These are phyloP conservation scores for Xiphophorus couchianus DNA, from an alignment of 2,113 vertebrate genomes.

Conservation along the genomic window DNA sequence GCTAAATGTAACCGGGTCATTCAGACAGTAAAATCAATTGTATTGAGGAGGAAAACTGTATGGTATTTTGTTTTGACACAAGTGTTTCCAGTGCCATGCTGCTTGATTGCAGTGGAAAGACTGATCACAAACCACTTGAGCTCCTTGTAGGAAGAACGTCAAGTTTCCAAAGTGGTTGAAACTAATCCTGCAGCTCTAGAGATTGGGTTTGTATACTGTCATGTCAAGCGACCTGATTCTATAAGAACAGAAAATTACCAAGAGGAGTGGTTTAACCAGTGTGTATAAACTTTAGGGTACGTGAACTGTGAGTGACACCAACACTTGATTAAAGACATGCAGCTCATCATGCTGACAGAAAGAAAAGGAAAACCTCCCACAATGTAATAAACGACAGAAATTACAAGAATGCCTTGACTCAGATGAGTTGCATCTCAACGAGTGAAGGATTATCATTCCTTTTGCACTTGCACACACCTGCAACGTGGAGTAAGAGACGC, in stretches of 20 bases:
- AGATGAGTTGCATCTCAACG: constrained; percentile 8
- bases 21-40: constrained; percentile 4
- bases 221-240: background rate
- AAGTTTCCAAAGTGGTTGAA: constrained; percentile 2
- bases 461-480: constrained; percentile 14
- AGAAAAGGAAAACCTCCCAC: background rate
- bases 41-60: background rate
- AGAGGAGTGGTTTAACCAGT: background rate
- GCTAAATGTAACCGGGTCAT: background rate
- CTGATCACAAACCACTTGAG: constrained; percentile 10
- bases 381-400: constrained; percentile 26
- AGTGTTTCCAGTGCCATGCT: constrained; percentile 22
- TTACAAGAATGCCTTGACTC: constrained; percentile 24
- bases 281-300: background rate
- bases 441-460: constrained; percentile 31
- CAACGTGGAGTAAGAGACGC: background rate
- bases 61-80: background rate
- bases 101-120: constrained; percentile 10
- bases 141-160: background rate
- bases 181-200: constrained; percentile 3
- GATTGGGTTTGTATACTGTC: background rate
- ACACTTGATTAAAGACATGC: background rate
- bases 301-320: background rate
- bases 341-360: background rate
- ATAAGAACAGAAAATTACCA: constrained; percentile 4